Evolutionary conservation across 2,888 invertebrate species (phyloP).

Genomic region (Neocrepidodera transversa): DNA sequence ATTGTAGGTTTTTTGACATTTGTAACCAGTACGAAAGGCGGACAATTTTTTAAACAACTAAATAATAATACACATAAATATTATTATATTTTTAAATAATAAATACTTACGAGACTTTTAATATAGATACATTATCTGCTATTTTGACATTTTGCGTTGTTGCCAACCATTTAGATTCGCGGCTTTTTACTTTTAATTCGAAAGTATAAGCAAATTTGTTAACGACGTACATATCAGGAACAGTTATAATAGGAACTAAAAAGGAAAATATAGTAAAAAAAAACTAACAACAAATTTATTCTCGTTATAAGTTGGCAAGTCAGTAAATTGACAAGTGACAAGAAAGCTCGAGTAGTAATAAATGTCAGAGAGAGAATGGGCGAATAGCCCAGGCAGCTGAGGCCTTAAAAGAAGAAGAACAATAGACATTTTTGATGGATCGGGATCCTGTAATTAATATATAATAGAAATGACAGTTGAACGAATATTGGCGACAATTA

Average conservation of each 20-base stretch:
- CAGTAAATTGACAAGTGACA: too few species aligned
- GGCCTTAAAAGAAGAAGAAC: too few species aligned
- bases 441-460: too few species aligned
- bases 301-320: too few species aligned
- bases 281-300: too few species aligned
- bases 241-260: constrained; percentile 16
- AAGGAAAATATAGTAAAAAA: background rate
- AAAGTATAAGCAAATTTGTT: constrained; percentile 16
- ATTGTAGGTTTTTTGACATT: constrained; percentile 17
- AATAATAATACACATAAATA: background rate
- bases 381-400: too few species aligned
- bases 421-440: too few species aligned
- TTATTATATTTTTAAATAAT: background rate
- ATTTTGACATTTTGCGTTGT: constrained; percentile 11
- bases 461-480: too few species aligned
- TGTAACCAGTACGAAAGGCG: constrained; percentile 24
- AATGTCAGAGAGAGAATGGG: too few species aligned
- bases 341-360: too few species aligned
- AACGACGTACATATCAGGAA: constrained; percentile 18
- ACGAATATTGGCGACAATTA: too few species aligned
- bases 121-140: background rate
- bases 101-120: constrained; percentile 18
- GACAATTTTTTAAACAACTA: constrained; percentile 32
- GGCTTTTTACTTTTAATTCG: constrained; percentile 25
- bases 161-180: constrained; percentile 18